phyloP scores from a whole-genome alignment of 2,797 vertebrate genomes.

The Oreortyx pictus region DNA sequence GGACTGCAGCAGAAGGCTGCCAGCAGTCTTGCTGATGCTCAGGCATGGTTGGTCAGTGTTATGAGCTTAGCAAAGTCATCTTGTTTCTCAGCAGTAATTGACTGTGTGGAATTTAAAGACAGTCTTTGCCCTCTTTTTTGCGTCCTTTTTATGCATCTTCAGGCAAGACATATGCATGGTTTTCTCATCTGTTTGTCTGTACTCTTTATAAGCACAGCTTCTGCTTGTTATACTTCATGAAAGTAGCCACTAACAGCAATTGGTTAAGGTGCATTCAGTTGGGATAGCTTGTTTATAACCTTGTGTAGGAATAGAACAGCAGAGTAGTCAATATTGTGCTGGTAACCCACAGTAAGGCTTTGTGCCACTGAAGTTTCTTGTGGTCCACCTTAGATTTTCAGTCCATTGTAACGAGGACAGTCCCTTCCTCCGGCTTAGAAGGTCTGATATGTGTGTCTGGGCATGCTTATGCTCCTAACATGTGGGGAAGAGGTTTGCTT shows the following conservation, averaged over 20 bases:
- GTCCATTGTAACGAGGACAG: not conserved
- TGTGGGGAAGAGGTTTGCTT: not conserved
- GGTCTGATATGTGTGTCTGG: not conserved
- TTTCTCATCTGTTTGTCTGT: not conserved
- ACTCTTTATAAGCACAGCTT: not conserved
- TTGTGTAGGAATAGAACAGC: not conserved
- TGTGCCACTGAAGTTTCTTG: not conserved
- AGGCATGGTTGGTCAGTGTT: not conserved
- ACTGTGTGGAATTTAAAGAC: no score
- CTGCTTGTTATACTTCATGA: not conserved
- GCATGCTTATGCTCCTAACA: not conserved
- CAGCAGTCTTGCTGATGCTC: not conserved
- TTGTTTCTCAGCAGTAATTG: not conserved
- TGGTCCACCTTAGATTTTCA: not conserved
- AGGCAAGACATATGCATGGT: not conserved
- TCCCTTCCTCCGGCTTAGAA: not conserved
- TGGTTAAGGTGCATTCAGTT: not conserved
- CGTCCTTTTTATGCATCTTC: not conserved
- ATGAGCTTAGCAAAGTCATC: not conserved
- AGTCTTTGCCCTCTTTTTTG: not conserved
- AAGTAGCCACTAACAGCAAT: not conserved
- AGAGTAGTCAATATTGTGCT: not conserved
- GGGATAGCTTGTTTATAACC: not conserved
- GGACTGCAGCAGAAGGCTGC: not conserved
- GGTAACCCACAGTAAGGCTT: not conserved